Evolutionary conservation across 2,797 vertebrate genomes (phyloP), one percentile per base, ranked within the genome.

Genomic region (Tokudaia tokunoshimensis): DNA sequence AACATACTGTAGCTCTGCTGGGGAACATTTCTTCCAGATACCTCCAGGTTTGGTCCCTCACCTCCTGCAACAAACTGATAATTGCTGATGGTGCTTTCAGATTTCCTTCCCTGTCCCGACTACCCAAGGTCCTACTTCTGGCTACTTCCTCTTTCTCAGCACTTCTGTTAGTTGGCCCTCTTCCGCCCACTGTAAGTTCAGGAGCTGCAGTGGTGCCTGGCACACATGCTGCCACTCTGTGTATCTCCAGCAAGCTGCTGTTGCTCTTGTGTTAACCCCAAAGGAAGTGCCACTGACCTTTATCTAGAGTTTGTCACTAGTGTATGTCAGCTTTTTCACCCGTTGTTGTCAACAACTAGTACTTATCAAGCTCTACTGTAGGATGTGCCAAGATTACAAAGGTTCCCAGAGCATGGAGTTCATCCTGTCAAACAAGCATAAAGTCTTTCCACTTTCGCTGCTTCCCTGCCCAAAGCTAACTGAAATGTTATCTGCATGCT

Each of bases 301-400:
- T 80, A 80, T 65, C 29, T 78, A 34, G n/a, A 80, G 57, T 94
- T 79, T 89, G 55, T 89, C 44, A 79, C 44, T 61, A 50, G 47
- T 14, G 19, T 9, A 55, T 12, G 80, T 75, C 74, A 96, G 74
- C 41, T 2, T 52, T 87, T 50, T 81, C 59, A n/a, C 11, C 1
- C 65, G 2, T 72, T 24, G 70, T 65, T 84, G 63, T 57, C 83
- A 96, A 34, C 63, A 94, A 17, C 79, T 74, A 22, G 85, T 74
- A 59, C 59, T 76, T 59, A 50, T 65, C 65, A 94, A 74, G 63
- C 65, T 63, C 63, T 81, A 34, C 57, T 63, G 47, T 81, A 34
- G 12, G 12, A 0, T 70, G 87, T 96, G 76, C 81, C 91, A 82
- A 82, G 74, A 52, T 87, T 59, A 78, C 82, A 83, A 91, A 93